Evolutionary conservation across 2,113 vertebrate species (phyloP).

Genomic region (Campylorhamphus procurvoides): DNA sequence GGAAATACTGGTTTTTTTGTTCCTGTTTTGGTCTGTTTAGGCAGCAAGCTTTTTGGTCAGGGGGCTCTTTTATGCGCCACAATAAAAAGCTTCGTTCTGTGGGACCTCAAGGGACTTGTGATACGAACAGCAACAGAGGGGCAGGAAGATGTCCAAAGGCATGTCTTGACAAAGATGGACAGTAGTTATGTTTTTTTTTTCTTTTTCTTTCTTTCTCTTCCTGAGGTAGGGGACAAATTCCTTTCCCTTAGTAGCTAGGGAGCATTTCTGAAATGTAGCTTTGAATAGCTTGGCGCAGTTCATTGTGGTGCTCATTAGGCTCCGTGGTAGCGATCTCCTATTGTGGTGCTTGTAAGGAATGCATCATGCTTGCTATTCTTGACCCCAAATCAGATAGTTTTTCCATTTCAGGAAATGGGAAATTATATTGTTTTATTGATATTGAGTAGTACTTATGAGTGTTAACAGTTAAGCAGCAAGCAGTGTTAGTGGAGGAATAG

Average conservation of each 20-base stretch:
- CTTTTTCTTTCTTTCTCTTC: no score
- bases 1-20: neutral
- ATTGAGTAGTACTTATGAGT: neutral
- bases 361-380: neutral
- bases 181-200: neutral
- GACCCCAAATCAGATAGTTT: neutral
- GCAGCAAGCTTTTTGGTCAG: neutral
- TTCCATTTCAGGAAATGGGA: neutral
- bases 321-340: fast-evolving
- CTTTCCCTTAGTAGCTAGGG: neutral
- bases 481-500: neutral
- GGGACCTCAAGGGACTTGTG: neutral
- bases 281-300: neutral
- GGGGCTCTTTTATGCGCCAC: neutral
- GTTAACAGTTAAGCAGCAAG: neutral
- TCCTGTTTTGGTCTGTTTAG: neutral
- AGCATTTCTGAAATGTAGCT: neutral
- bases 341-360: neutral
- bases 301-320: neutral
- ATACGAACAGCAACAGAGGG: neutral
- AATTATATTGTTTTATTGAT: neutral
- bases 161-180: neutral
- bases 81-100: neutral
- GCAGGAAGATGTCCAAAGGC: neutral
- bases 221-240: neutral